Conservation (phyloP, 2,797 vertebrate species). For the Spatula clypeata region DNA sequence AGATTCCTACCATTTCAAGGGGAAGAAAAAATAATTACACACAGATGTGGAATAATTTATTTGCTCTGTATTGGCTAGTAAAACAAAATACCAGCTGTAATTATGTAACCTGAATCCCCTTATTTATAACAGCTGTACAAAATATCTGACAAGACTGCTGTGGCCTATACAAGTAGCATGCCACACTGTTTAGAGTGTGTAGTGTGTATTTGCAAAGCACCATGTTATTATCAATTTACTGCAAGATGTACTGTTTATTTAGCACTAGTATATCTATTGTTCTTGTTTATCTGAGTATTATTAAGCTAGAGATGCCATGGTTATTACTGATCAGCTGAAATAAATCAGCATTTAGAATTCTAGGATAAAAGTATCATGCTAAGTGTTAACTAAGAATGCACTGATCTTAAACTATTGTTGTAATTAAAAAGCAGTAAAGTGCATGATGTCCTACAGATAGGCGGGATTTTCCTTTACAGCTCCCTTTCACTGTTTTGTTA, state of each 20-base stretch:
- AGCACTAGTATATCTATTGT: neutral
- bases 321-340: neutral
- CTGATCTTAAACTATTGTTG: neutral
- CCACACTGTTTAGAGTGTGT: neutral
- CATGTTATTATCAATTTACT: neutral
- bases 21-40: neutral
- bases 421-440: neutral
- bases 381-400: neutral
- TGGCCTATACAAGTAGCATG: neutral
- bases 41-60: neutral
- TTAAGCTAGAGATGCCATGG: neutral
- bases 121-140: neutral
- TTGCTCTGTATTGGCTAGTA: slow-evolving; percentile 16
- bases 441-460: neutral
- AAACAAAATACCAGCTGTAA: slow-evolving; percentile 11
- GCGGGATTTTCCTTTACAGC: neutral
- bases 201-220: neutral
- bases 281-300: neutral
- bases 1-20: slow-evolving; percentile 3
- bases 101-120: neutral
- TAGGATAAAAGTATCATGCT: neutral
- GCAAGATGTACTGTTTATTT: neutral
- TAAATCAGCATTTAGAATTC: neutral
- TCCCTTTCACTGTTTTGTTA: neutral
- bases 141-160: neutral